Conservation (phyloP, 2,888 invertebrate species). For the Troilus luridus region DNA sequence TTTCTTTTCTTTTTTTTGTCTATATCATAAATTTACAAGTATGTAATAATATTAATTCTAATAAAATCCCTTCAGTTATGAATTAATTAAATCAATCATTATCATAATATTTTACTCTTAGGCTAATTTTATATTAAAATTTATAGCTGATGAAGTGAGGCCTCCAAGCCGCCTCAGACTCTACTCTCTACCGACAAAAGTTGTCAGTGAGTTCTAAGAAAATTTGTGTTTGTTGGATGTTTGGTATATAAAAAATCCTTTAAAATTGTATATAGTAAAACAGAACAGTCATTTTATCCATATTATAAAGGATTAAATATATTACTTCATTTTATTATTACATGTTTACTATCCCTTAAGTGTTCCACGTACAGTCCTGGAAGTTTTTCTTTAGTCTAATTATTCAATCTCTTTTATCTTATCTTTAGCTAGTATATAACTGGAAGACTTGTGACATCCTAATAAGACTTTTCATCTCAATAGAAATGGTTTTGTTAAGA, state of each 20-base stretch:
- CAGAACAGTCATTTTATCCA: not conserved
- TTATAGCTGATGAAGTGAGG: slow-evolving; percentile 63
- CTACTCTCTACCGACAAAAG: slow-evolving; percentile 68
- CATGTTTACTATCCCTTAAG: not conserved
- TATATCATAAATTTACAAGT: not conserved
- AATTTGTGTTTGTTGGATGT: slow-evolving; percentile 34
- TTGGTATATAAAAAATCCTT: not conserved
- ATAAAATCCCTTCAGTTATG: not conserved
- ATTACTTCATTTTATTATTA: not conserved
- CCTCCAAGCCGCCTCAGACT: slow-evolving; percentile 68
- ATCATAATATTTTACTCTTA: not conserved
- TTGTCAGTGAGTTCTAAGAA: slow-evolving; percentile 66
- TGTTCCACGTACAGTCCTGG: too few relatives aligned
- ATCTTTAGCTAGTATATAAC: too few relatives aligned
- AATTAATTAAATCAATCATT: not conserved
- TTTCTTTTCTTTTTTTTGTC: not conserved
- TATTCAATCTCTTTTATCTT: too few relatives aligned
- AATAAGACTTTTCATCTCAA: too few relatives aligned
- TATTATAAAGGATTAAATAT: not conserved
- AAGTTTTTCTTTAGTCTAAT: too few relatives aligned
- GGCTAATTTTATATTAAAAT: slow-evolving; percentile 49
- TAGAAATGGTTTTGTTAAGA: too few relatives aligned
- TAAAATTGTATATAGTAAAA: slow-evolving; percentile 4
- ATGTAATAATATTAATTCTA: not conserved
- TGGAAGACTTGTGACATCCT: too few relatives aligned